Percentiles rank a stretch among this genome's conserved stretches.
phyloP scores from a whole-genome alignment of 2,797 vertebrate genomes.

The Danio kyathit region DNA sequence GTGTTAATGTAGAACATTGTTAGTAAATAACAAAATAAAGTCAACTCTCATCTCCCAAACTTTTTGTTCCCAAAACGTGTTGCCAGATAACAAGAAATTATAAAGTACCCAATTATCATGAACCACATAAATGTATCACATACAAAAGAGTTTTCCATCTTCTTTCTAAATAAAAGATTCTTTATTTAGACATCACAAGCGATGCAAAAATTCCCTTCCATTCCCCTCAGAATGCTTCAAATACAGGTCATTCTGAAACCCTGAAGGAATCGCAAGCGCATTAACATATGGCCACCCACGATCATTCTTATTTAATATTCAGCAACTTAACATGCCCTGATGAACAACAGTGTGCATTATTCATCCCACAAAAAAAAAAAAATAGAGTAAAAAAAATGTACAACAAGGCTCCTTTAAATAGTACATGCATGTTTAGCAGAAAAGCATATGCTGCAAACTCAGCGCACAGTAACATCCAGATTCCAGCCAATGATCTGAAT shows the following conservation, averaged over 20 bases:
- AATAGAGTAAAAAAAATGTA: neutral
- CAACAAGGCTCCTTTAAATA: neutral
- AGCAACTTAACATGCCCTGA: neutral
- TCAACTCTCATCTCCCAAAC: neutral
- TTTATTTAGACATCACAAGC: neutral
- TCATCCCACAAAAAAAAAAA: neutral
- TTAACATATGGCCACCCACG: neutral
- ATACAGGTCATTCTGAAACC: neutral
- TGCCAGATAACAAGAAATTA: neutral
- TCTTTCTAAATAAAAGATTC: neutral
- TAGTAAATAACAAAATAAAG: neutral
- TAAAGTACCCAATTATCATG: neutral
- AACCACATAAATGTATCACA: neutral
- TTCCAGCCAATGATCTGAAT: neutral
- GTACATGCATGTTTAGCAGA: too few species aligned
- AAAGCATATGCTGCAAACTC: neutral
- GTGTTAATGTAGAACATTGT: neutral
- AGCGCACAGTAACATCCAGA: neutral
- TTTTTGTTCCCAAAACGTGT: neutral
- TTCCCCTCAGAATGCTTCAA: conserved; percentile 4
- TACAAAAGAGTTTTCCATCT: neutral
- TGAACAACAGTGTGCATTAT: neutral
- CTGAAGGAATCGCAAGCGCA: neutral
- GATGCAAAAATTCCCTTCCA: neutral
- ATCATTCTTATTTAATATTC: conserved; percentile 14